These are phyloP conservation scores for Hiodon tergisus DNA, from an alignment of 2,113 vertebrate species.

Conservation along the genomic window DNA sequence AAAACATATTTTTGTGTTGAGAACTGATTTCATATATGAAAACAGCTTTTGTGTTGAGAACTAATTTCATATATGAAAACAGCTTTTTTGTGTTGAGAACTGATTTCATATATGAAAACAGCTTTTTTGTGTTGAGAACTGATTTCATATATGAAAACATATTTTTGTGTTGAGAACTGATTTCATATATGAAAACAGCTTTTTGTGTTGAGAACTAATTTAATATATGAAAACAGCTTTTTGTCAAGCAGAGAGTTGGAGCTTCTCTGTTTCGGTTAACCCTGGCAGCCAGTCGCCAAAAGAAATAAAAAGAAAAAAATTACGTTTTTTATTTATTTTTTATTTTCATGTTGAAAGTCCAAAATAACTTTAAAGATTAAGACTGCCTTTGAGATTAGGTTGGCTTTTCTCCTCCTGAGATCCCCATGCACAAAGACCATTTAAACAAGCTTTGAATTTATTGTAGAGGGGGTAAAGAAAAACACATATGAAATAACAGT, in stretches of 20 bases:
- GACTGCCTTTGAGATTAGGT: conserved; percentile 7
- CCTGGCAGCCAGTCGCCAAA: neutral
- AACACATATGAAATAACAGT: conserved; percentile 53
- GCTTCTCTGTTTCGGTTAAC: neutral
- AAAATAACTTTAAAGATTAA: conserved; percentile 2
- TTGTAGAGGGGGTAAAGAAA: conserved; percentile 42
- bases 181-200: too few species aligned
- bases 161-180: too few species aligned
- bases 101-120: too few species aligned
- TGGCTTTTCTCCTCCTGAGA: neutral
- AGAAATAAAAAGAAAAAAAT: neutral
- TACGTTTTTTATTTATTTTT: neutral
- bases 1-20: too few species aligned
- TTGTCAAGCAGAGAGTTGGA: neutral
- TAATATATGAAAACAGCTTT: too few species aligned
- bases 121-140: too few species aligned
- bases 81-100: too few species aligned
- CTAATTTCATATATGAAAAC: too few species aligned
- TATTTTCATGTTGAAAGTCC: conserved; percentile 12
- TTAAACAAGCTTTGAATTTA: conserved; percentile 44
- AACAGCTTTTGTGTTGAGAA: too few species aligned
- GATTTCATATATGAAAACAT: too few species aligned
- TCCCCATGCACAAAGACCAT: neutral
- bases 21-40: too few species aligned
- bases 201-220: too few species aligned